Evolutionary conservation across 2,797 vertebrate species (phyloP).

Genomic region (Tiaroga cobitis): DNA sequence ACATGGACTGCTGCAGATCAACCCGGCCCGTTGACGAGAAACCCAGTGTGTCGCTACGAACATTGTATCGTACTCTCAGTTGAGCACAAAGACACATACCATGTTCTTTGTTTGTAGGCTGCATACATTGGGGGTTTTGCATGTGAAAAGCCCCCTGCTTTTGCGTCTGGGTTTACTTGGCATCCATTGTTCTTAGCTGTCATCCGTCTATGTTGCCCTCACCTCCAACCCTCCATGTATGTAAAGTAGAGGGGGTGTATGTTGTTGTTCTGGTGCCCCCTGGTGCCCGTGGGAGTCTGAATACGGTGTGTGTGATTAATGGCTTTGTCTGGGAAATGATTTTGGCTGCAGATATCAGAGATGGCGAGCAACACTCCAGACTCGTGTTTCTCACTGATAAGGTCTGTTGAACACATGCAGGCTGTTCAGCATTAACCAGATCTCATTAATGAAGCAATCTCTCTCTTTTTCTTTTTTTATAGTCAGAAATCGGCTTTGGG

Average conservation of each 20-base stretch:
- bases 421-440: slow-evolving; percentile 29
- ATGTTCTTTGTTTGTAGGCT: slow-evolving; percentile 55
- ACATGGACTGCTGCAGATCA: not conserved
- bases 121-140: slow-evolving; percentile 55
- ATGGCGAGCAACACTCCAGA: slow-evolving; percentile 26
- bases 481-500: slow-evolving; percentile 99
- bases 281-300: slow-evolving; percentile 26
- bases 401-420: slow-evolving; percentile 30
- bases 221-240: not conserved
- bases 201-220: slow-evolving; percentile 53
- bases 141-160: slow-evolving; percentile 57
- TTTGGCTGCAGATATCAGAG: slow-evolving; percentile 42
- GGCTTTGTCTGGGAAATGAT: slow-evolving; percentile 51
- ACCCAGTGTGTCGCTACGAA: slow-evolving; percentile 1
- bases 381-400: slow-evolving; percentile 41
- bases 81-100: slow-evolving; percentile 44
- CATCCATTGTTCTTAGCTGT: slow-evolving; percentile 59
- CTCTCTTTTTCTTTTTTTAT: slow-evolving; percentile 40
- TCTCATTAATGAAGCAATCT: slow-evolving; percentile 40
- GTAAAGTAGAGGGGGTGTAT: slow-evolving; percentile 53
- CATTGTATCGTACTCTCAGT: slow-evolving; percentile 26
- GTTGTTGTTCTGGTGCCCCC: slow-evolving; percentile 58
- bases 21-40: not conserved
- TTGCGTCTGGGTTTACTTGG: slow-evolving; percentile 48
- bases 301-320: slow-evolving; percentile 23